Evolutionary conservation across 2,888 invertebrate genomes (phyloP).

Genomic region (Enoplolaimus lenunculus): DNA sequence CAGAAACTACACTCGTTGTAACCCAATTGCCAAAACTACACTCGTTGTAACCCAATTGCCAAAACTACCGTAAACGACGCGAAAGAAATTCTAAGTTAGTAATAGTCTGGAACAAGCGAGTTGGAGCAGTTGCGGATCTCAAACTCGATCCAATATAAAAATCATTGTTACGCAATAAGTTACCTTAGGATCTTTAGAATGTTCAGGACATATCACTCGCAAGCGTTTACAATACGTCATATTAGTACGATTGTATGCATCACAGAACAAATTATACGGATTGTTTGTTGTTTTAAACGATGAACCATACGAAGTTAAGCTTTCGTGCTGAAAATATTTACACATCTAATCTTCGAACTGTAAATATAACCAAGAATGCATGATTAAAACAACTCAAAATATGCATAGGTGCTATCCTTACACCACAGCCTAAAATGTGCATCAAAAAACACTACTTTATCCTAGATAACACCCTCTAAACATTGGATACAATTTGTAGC

Average conservation of each 20-base stretch:
- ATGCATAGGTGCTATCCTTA: background rate
- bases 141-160: too few relatives aligned
- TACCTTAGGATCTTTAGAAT: constrained; percentile 75
- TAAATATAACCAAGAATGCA: too few relatives aligned
- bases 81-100: background rate
- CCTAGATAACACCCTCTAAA: background rate
- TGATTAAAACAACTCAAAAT: too few relatives aligned
- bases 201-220: constrained; percentile 88
- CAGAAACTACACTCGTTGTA: background rate
- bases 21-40: background rate
- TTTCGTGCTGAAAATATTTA: constrained; percentile 59
- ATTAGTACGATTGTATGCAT: constrained; percentile 63
- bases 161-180: too few relatives aligned
- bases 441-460: background rate
- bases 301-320: constrained; percentile 88
- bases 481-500: too few relatives aligned
- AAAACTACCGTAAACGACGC: background rate
- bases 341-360: too few relatives aligned
- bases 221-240: constrained; percentile 85
- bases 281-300: constrained; percentile 68
- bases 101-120: constrained; percentile 41
- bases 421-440: background rate
- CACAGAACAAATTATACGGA: constrained; percentile 67
- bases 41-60: background rate
- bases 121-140: too few relatives aligned